Evolutionary conservation across 2,113 vertebrate genomes (phyloP).

Genomic region (Spilogale gracilis): DNA sequence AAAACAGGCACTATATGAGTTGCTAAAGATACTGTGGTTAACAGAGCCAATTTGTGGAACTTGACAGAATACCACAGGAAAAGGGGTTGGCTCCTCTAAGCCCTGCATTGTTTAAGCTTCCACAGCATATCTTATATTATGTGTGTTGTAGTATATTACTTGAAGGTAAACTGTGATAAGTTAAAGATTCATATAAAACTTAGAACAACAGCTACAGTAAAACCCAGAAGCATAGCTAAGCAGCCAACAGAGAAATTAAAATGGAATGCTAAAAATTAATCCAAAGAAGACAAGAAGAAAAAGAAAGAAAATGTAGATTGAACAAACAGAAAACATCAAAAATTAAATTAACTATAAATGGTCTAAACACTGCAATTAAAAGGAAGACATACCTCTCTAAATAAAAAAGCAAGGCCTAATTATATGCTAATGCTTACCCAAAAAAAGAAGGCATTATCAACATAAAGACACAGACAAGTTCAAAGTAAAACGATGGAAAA

Average conservation of each 20-base stretch:
- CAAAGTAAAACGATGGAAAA: conserved; percentile 5
- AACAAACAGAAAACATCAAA: not conserved
- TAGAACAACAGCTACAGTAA: not conserved
- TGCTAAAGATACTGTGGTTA: not conserved
- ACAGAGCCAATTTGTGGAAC: not conserved
- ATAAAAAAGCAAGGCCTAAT: not conserved
- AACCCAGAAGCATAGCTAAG: not conserved
- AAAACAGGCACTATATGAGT: not conserved
- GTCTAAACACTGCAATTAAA: not conserved
- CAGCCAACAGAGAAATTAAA: not conserved
- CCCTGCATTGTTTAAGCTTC: not conserved
- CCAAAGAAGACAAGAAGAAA: not conserved
- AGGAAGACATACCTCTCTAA: not conserved
- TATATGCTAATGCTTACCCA: not conserved
- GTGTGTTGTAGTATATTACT: not conserved
- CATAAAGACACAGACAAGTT: not conserved
- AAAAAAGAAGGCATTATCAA: not conserved
- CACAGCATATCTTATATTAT: not conserved
- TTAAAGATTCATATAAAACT: not conserved
- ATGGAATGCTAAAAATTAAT: not conserved
- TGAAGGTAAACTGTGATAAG: not conserved
- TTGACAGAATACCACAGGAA: not conserved
- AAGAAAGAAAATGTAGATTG: not conserved
- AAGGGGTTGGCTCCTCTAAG: not conserved
- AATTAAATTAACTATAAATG: not conserved